Conservation (phyloP, 1,140 invertebrate species). For the Aleiodes sp. region DNA sequence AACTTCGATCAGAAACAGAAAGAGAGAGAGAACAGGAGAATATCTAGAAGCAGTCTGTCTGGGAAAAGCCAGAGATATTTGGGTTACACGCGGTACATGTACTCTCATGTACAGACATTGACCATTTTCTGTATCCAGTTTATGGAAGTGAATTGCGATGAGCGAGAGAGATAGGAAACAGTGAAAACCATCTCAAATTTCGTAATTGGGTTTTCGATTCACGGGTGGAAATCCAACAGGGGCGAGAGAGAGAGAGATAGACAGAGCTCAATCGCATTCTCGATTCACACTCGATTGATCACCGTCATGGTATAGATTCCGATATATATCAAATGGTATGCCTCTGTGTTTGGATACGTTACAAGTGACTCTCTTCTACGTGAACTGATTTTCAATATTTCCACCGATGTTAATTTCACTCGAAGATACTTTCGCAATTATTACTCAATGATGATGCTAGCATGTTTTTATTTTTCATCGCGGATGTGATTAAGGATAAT, state of each 20-base stretch:
- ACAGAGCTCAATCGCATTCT: conserved; percentile 11
- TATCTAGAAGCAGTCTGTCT: background rate
- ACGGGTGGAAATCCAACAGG: background rate
- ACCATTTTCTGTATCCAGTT: conserved; percentile 27
- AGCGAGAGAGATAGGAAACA: background rate
- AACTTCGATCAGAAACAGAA: background rate
- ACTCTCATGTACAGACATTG: conserved; percentile 15
- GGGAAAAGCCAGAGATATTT: conserved; percentile 33
- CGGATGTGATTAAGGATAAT: too few relatives aligned
- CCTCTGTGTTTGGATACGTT: conserved; percentile 23
- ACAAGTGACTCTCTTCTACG: conserved; percentile 23
- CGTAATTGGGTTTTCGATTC: conserved; percentile 39
- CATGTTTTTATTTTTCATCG: background rate
- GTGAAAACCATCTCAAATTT: conserved; percentile 33
- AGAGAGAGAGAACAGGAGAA: background rate
- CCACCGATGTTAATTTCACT: background rate
- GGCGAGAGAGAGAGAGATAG: too few relatives aligned
- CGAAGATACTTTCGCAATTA: background rate
- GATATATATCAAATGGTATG: background rate
- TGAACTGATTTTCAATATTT: background rate
- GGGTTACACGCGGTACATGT: conserved; percentile 33
- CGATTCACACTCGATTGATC: conserved; percentile 27
- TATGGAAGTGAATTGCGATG: background rate
- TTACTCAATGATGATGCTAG: background rate
- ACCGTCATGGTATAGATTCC: conserved; percentile 15